Base-by-base conservation (phyloP, 2,888 invertebrate species). In the Acronicta aceris region DNA sequence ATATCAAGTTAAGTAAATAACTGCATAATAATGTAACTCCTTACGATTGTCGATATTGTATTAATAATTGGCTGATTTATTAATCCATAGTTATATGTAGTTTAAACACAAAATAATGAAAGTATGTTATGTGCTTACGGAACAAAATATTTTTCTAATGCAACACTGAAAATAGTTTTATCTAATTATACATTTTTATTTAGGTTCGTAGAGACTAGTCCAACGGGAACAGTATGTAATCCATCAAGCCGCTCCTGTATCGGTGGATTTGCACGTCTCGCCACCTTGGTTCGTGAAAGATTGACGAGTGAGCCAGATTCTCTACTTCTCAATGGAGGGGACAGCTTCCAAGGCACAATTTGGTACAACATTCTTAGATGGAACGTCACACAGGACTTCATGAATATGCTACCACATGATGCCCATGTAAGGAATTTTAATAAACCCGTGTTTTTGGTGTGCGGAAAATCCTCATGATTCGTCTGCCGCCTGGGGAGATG, bases 341-440 rank as follows among this genome's bases (percentile, higher is more conserved):
- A 97, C 81, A 95, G 95, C 81, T 97, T 95, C 81, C 96, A 96
- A 80, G 97, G 97, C 0, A 96, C 96, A 0, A 92, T 98, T 5
- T 98, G 97, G 97, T 98, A 97, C 82, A 96, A 96, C 64, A 82
- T 97, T 3, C 94, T 96, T 43, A 92, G 96, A 72, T 97, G 97
- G 97, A 96, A 96, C 71, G 97, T 97, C 1, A 97, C 97, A 0
- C 96, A 96, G 41, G 91, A 96, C 49, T 97, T 98, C 78, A 96
- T 98, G 91, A 98, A 98, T 80, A 93, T 96, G 85, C 82, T 98
- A 9, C 96, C 96, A 3, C 97, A 97, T 79, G 97, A 97, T 82
- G 98, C 96, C 0, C 96, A 97, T 94, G 97, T 97, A 88, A 93
- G 92, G 9, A 30, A 30, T 89, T 48, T 27, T 16, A 10, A n/a